Evolutionary conservation across 2,113 vertebrate species (phyloP), one percentile per base, ranked within the genome.

Genomic region (Phocoena phocoena): DNA sequence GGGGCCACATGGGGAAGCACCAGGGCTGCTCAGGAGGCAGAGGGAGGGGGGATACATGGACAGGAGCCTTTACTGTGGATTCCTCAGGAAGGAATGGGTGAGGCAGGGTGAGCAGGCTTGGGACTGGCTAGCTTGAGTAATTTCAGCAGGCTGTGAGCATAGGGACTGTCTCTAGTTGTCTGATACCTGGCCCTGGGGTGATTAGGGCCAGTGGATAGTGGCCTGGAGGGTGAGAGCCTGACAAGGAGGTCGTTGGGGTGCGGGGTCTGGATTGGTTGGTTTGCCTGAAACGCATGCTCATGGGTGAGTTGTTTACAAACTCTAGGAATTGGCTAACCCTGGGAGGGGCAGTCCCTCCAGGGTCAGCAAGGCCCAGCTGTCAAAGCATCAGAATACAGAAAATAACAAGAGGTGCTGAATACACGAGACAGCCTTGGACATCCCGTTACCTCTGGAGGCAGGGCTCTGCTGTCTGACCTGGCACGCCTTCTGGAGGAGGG

Each of bases 291-390:
- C 55, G 28, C 1, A 0, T 4, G 6, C n/a, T 28, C 31, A 25
- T 0, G 3, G 38, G 8, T 7, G 71, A 13, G 14, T 0, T 36
- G 5, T 33, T 89, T 21, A 31, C 21, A 8, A 0, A 25, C 11
- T 87, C 62, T 38, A 3, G 63, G 23, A 87, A 33, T 7, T 12
- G 26, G 38, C 25, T 25, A 13, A 14, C 33, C 67, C 55, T 23
- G 18, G 38, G 38, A 18, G 50, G 53, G 47, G 14, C 47, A 26
- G 26, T 9, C 36, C n/a, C 44, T 77, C 36, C n/a, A 7, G 15
- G 15, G 25, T 53, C 44, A 41, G 38, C n/a, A 14, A 11, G 28
- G 18, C 20, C 31, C 58, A 12, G 55, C 8, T 25, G n/a, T 63
- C 53, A 10, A 2, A 47, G 47, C 11, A 0, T 28, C 50, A 26